Percentiles rank a stretch among this genome's conserved stretches.
phyloP scores from a whole-genome alignment of 2,113 vertebrate species.

The Empidonax traillii region DNA sequence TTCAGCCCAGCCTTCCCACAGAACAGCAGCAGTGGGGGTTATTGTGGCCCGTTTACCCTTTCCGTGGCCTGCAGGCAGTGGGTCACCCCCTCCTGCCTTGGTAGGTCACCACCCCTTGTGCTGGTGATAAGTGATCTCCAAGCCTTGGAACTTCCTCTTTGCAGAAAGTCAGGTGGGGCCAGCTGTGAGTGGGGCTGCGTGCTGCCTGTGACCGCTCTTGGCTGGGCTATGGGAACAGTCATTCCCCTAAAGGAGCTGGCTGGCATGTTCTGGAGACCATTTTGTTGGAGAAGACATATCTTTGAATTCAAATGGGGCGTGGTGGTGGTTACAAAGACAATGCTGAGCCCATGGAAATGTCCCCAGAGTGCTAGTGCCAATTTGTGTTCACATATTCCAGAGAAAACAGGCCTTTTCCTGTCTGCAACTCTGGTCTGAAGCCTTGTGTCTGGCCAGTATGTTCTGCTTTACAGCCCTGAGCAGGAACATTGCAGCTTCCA shows the following conservation, averaged over 20 bases:
- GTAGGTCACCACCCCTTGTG: neutral
- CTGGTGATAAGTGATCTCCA: neutral
- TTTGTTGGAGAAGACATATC: neutral
- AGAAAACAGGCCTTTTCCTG: neutral
- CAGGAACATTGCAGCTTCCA: neutral
- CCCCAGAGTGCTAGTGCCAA: neutral
- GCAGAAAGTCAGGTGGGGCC: neutral
- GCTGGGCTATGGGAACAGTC: neutral
- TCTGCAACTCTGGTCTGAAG: neutral
- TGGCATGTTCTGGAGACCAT: neutral
- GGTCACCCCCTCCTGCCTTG: rapidly evolving
- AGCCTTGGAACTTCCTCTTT: rapidly evolving
- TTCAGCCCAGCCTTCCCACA: neutral
- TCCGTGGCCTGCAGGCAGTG: neutral
- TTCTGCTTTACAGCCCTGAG: neutral
- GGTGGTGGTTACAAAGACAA: neutral
- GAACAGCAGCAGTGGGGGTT: neutral
- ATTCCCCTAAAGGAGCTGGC: neutral
- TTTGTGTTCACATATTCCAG: neutral
- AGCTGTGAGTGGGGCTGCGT: neutral
- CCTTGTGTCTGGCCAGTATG: neutral
- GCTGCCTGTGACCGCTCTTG: neutral
- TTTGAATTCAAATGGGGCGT: neutral
- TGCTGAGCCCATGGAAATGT: neutral
- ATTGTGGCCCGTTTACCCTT: rapidly evolving